These are phyloP conservation scores for Enteromius treurensis DNA, from an alignment of 2,797 vertebrate species.

Conservation along the genomic window DNA sequence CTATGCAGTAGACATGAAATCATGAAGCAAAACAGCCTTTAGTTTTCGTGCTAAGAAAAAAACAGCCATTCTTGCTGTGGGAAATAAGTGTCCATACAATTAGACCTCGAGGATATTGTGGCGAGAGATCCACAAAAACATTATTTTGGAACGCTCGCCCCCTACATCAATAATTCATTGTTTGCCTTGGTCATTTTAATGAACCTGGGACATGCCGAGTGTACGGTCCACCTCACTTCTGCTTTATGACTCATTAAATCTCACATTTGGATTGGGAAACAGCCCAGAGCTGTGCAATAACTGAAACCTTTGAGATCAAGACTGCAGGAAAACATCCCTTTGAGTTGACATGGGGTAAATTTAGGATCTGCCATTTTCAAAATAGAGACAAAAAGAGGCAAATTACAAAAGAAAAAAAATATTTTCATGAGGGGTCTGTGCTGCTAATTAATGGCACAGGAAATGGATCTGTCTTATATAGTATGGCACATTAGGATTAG, in stretches of 20 bases:
- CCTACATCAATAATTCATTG: conserved; percentile 43
- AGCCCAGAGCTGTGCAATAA: conserved; percentile 32
- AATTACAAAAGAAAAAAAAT: background rate
- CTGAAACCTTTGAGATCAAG: conserved; percentile 29
- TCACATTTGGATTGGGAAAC: conserved; percentile 49
- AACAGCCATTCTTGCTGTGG: background rate
- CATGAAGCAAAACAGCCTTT: conserved; percentile 1
- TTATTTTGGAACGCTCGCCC: conserved; percentile 30
- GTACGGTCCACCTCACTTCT: conserved; percentile 29
- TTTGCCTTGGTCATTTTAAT: conserved; percentile 48
- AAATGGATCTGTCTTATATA: background rate
- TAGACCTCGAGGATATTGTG: conserved; percentile 18
- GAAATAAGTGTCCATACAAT: conserved; percentile 3
- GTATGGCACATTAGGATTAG: background rate
- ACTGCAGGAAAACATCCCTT: background rate
- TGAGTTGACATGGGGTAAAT: conserved; percentile 18
- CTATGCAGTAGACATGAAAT: conserved; percentile 57
- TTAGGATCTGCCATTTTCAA: conserved; percentile 9
- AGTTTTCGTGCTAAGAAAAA: background rate
- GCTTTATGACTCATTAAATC: conserved; percentile 50
- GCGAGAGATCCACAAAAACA: conserved; percentile 34
- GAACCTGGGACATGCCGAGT: conserved; percentile 31
- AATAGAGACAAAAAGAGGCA: conserved; percentile 10
- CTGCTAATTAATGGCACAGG: background rate
- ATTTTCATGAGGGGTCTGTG: background rate